Evolutionary conservation across 30 jellyfish, hydroid and myxozoan genomes (phyloP), one percentile per base, ranked within the genome.

Genomic region (Chironex yamaguchii): DNA sequence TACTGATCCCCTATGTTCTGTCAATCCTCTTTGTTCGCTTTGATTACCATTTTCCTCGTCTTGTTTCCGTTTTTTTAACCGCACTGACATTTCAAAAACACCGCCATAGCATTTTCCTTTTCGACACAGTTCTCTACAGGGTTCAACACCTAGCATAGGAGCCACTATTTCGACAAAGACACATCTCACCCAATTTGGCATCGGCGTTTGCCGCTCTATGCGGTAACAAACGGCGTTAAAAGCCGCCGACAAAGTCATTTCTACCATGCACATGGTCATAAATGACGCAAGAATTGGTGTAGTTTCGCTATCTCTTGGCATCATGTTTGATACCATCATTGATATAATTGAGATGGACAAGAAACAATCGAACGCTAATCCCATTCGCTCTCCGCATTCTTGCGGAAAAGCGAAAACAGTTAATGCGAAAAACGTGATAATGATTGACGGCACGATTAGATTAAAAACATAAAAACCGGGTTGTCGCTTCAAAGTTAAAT

Each of bases 261-360:
- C 31, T 0, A 62, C 32, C 97, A 90, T 90, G 28, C 97, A 72
- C 54, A 83, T 54, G n/a, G 76, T 64, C 95, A 90, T 90, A 76
- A 81, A 82, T 62, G 71, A 74, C 62, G 88, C 93, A 6, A 90
- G 49, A 12, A 82, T 26, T 1, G 97, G 97, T 51, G 86, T 67
- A 14, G 89, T 71, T 25, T 82, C 90, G 0, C 94, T 79, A 75
- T 85, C 91, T 49, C 71, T 86, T 31, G 97, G 97, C 91, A 90
- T 49, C 90, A 81, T 81, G 34, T 73, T 89, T 1, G 90, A 64
- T 17, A 90, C 88, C 94, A 90, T 82, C 91, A 90, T 82, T 36
- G 84, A 17, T 23, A 90, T 82, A 85, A 90, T 64, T 12, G 97
- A 82, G 24, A 71, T 81, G 0, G 91, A 85, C 3, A 90, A 71